A percentile compares a stretch with the other conserved stretches of the same genome.
These are phyloP conservation scores for Leuciscus waleckii DNA, from an alignment of 2,797 vertebrate genomes.

Conservation along the genomic window DNA sequence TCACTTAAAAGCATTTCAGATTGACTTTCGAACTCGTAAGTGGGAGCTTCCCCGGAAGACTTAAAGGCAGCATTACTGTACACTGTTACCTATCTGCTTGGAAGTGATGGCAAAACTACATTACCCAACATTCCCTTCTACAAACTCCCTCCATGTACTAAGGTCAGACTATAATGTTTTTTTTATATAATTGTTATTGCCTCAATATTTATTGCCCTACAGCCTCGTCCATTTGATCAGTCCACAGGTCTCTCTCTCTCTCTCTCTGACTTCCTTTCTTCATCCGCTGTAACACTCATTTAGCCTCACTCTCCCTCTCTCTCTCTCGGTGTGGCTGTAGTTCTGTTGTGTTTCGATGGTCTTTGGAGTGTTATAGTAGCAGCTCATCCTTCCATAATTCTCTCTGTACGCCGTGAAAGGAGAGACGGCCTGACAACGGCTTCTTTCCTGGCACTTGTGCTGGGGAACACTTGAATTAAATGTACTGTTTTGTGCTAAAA, in stretches of 20 bases:
- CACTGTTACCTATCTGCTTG: conserved; percentile 72
- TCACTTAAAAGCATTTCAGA: not conserved
- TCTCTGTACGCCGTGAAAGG: conserved; percentile 79
- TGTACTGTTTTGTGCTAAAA: conserved; percentile 87
- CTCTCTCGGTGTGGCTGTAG: conserved; percentile 50
- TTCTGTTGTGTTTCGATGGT: conserved; percentile 82
- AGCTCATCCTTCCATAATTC: conserved; percentile 73
- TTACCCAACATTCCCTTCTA: conserved; percentile 79
- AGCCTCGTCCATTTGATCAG: conserved; percentile 79
- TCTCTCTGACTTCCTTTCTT: not conserved
- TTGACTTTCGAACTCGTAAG: not conserved
- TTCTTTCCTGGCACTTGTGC: conserved; percentile 87
- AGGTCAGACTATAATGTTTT: conserved; percentile 72
- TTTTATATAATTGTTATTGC: conserved; percentile 69
- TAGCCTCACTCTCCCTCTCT: conserved; percentile 14
- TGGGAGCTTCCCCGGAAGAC: not conserved
- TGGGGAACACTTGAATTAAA: conserved; percentile 90
- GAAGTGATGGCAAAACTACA: conserved; percentile 61
- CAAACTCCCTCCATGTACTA: conserved; percentile 66
- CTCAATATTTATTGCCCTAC: conserved; percentile 88
- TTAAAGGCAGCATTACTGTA: conserved; percentile 62
- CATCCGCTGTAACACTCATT: not conserved
- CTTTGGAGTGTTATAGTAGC: conserved; percentile 81
- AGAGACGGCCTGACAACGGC: conserved; percentile 69
- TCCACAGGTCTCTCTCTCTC: conserved; percentile 36